These are phyloP conservation scores for Anoplopoma fimbria DNA, from an alignment of 2,113 vertebrate genomes.

Conservation along the genomic window DNA sequence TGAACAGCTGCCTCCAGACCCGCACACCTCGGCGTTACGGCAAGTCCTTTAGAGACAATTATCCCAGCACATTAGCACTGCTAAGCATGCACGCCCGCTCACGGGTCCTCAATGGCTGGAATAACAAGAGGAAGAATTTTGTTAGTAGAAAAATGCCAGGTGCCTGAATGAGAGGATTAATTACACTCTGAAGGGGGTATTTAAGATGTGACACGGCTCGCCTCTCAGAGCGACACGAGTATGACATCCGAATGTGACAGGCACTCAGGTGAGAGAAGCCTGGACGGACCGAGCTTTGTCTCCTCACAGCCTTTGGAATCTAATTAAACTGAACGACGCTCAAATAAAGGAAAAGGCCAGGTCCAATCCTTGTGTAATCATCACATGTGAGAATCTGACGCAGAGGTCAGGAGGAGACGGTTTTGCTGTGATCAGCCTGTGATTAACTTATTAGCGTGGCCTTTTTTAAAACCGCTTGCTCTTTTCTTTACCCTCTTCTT, in stretches of 20 bases:
- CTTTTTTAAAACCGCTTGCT: neutral
- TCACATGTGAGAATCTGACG: slow-evolving; percentile 1
- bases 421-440: slow-evolving; percentile 41
- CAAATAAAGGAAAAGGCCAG: slow-evolving; percentile 64
- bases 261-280: slow-evolving; percentile 35
- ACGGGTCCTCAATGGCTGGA: slow-evolving; percentile 46
- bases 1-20: slow-evolving; percentile 63
- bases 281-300: slow-evolving; percentile 29
- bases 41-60: slow-evolving; percentile 67
- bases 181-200: slow-evolving; percentile 60
- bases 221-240: slow-evolving; percentile 38
- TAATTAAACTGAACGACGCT: slow-evolving; percentile 65
- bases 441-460: slow-evolving; percentile 50
- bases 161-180: slow-evolving; percentile 70
- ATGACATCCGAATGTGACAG: slow-evolving; percentile 54
- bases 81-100: slow-evolving; percentile 58
- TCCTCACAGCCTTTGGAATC: slow-evolving; percentile 45
- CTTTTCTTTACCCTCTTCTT: neutral
- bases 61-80: slow-evolving; percentile 53
- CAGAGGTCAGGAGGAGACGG: slow-evolving; percentile 6
- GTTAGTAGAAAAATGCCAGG: slow-evolving; percentile 48
- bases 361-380: slow-evolving; percentile 33
- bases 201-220: slow-evolving; percentile 56
- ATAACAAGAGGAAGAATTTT: slow-evolving; percentile 59
- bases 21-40: slow-evolving; percentile 43